Evolutionary conservation across 2,797 vertebrate genomes (phyloP), one percentile per base, ranked within the genome.

Genomic region (Acanthopagrus latus): DNA sequence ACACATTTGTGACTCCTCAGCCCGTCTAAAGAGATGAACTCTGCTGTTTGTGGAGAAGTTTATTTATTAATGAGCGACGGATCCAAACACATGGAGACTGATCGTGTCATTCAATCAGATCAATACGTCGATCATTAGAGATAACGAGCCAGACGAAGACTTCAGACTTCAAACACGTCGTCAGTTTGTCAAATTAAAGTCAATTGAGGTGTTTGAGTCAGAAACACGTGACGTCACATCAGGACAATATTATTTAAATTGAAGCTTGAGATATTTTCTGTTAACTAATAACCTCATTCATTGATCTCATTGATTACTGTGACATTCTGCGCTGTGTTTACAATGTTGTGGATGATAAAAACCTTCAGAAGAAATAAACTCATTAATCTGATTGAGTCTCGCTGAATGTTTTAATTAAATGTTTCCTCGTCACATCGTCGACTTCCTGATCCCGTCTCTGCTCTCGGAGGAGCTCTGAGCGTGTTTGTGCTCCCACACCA

Each of bases 31-130:
- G 64, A 52, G 71, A 64, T 25, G 51, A 83, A 79, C 64, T 80
- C 70, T 29, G 50, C 17, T 41, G 50, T 59, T 56, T 71, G 4
- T 48, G 17, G n/a, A 63, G 58, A 77, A 57, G 43, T 80, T 78
- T 80, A 78, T 84, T 88, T 83, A 81, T 85, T 85, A 86, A 86
- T 71, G 73, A 79, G 71, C 65, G 65, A 27, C 54, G 50, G 74
- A 80, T 84, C 81, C 76, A 88, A 74, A 78, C 74, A 78, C 74
- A 71, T 80, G 69, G 54, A 80, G 47, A 66, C 65, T 83, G 77
- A 56, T 85, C 71, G 21, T 65, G 54, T 67, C 58, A 64, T 80
- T 84, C 71, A 81, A 1, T 38, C 54, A 11, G 67, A 82, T 86
- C 82, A 87, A 77, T 86, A 60, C 77, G 57, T 38, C 65, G 64